Evolutionary conservation across 1,140 invertebrate genomes (phyloP), one percentile per base, ranked within the genome.

Genomic region (Drosophila novamexicana): DNA sequence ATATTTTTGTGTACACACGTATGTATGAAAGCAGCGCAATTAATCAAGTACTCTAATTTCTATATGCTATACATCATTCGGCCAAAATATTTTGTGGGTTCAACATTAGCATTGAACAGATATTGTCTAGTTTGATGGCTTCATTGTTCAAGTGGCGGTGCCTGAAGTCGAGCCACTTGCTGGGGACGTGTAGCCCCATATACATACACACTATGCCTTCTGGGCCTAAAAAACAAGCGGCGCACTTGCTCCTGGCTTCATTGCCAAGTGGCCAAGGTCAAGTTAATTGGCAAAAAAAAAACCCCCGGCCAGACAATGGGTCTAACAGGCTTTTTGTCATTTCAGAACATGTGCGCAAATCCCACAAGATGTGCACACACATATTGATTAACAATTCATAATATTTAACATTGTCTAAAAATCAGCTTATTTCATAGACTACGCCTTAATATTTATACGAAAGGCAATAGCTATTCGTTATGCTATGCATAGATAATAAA

Each of bases 1-100:
- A 42, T 40, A 40, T 37, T 18, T 29, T 29, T 3, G 22, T 8
- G 29, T n/a, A 45, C 12, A 59, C 3, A 36, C 34, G 8, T 58
- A 10, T 57, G 45, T 34, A n/a, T 45, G 22, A 32, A 59, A 44
- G 42, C 57, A 67, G 18, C 88, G 67, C 83, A 79, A 86, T 86
- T 83, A 88, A 86, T 88, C 82, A 86, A 70, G 59, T 66, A 64
- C 65, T 71, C 72, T 75, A 79, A 81, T 88, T 86, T 77, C 83
- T 74, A 79, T 88, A 64, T 76, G 77, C 81, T 64, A 73, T 85
- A 86, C 83, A 67, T 64, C 79, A 75, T 73, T 86, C 79, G 74
- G 76, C 75, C 83, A 70, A 76, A 88, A 57, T 14, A 42, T 57
- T 67, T 50, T 14, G 61, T 67, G 40, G 34, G 68, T 68, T 63